Conservation (phyloP, 2,113 vertebrate genomes). For the Tretioscincus oriximinensis region DNA sequence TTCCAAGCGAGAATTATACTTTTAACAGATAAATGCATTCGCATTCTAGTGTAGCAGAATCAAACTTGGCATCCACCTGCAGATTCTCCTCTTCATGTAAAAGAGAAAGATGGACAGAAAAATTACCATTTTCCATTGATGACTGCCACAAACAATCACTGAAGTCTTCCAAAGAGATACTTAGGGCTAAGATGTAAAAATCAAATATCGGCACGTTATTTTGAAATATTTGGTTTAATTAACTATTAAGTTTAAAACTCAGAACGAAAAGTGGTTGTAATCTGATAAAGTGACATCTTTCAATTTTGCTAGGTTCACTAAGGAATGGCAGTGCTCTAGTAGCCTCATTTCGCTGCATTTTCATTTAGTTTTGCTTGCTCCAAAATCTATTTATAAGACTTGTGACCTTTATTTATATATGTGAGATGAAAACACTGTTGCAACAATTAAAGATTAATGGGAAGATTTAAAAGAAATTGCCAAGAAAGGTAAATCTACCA, state of each 20-base stretch:
- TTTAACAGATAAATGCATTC: not conserved
- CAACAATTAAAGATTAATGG: too few species aligned
- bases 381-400: not conserved
- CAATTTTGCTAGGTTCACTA: not conserved
- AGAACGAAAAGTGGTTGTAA: not conserved
- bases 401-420: not conserved
- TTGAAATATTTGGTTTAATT: not conserved
- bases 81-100: not conserved
- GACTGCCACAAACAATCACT: not conserved
- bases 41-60: not conserved
- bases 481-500: too few species aligned
- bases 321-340: too few species aligned
- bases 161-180: not conserved
- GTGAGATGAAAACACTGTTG: not conserved
- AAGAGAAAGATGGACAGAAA: not conserved
- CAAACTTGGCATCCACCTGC: not conserved
- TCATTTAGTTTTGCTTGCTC: not conserved
- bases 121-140: not conserved
- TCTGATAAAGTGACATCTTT: not conserved
- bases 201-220: not conserved
- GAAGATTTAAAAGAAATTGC: too few species aligned
- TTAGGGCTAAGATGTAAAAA: not conserved
- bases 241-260: not conserved
- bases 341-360: not conserved
- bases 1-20: not conserved